Evolutionary conservation across 2,888 invertebrate genomes (phyloP), one percentile per base, ranked within the genome.

Genomic region (Dendrolimus pini): DNA sequence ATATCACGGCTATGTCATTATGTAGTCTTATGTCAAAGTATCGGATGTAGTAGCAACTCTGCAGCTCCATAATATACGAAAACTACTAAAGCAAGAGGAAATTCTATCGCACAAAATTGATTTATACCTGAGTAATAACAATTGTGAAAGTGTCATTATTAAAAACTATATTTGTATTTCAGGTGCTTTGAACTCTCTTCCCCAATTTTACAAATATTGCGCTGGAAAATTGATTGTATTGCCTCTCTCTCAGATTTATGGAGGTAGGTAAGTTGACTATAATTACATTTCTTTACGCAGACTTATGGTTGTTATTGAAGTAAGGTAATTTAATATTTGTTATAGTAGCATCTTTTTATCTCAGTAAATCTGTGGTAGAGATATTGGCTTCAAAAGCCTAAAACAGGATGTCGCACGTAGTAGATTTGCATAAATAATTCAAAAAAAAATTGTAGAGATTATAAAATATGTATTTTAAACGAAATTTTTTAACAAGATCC

Each of bases 191-290:
- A 87, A 88, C 75, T 89, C 6, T 30, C 30, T 30, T 30, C 30
- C 30, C 30, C 30, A 30, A 30, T 30, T 30, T 30, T 82, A 80
- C 83, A 79, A 85, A 82, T 83, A 85, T 83, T 78, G 79, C 78
- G 81, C 78, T 72, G 67, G 72, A 80, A 85, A 89, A 89, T 85
- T 83, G 78, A 89, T 75, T 80, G 84, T 89, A 89, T 88, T 89
- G 89, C 88, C 87, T 80, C 76, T 78, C 73, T 75, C 73, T 77
- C 87, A 87, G 88, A 90, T 90, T 90, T 89, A 90, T 89, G 85
- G 88, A 85, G 85, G 88, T 85, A 85, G 85, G 88, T 85, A 87
- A 89, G 88, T 90, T 89, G 86, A 88, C 88, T 89, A 89, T 87
- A 89, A 90, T 89, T 89, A 89, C 80, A 88, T 82, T 85, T 85